These are phyloP conservation scores for Pelodiscus sinensis DNA, from an alignment of 2,113 vertebrate species.

Conservation along the genomic window DNA sequence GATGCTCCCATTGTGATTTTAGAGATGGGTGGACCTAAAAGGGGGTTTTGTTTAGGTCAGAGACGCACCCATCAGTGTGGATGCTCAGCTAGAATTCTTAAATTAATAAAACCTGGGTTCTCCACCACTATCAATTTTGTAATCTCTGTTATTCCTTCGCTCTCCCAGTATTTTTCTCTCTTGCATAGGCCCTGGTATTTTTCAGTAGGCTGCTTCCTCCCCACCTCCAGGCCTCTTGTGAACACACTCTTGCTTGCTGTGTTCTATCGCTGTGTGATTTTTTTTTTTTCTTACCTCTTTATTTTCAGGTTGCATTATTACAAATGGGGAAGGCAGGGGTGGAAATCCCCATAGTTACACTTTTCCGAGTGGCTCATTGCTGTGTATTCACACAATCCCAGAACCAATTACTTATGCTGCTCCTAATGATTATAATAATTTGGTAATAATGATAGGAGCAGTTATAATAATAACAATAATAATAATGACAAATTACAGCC, in stretches of 20 bases:
- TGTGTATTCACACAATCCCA: not conserved
- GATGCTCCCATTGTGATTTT: not conserved
- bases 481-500: not conserved
- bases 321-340: not conserved
- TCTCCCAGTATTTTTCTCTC: not conserved
- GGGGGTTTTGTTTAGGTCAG: not conserved
- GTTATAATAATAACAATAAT: not conserved
- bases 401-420: not conserved
- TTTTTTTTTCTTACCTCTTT: not conserved
- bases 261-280: not conserved
- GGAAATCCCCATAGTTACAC: not conserved
- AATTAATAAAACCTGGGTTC: not conserved
- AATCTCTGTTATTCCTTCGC: not conserved
- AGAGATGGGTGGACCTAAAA: not conserved
- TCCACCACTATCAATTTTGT: not conserved
- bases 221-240: not conserved
- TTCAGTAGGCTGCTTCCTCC: not conserved
- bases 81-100: not conserved
- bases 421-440: conserved; percentile 7
- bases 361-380: not conserved
- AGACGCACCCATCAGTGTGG: not conserved
- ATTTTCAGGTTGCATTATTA: not conserved
- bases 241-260: not conserved
- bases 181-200: not conserved
- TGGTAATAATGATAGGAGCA: not conserved